Evolutionary conservation across 2,797 vertebrate genomes (phyloP).

Genomic region (Pangasius krempfi): DNA sequence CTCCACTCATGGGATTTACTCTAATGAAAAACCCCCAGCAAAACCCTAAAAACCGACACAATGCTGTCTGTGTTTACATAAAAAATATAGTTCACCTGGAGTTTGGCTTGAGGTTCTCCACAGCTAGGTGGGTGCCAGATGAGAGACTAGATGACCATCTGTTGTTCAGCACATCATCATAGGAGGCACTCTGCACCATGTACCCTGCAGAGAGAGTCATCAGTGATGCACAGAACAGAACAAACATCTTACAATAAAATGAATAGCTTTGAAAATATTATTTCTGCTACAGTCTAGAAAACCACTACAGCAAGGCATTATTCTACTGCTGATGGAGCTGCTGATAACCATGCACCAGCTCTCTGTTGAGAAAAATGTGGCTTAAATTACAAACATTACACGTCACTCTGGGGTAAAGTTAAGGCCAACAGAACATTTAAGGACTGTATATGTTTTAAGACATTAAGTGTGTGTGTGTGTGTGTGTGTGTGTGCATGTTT

Average conservation of each 20-base stretch:
- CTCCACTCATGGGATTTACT: neutral
- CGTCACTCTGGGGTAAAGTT: neutral
- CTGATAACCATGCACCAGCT: neutral
- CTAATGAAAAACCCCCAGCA: neutral
- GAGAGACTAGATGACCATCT: slow-evolving; percentile 87
- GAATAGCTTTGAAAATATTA: neutral
- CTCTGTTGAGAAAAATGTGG: neutral
- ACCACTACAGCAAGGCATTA: neutral
- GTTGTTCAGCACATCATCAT: slow-evolving; percentile 94
- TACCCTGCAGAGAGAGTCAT: slow-evolving; percentile 78
- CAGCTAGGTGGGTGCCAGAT: slow-evolving; percentile 85
- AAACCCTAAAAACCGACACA: neutral
- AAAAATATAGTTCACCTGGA: slow-evolving; percentile 80
- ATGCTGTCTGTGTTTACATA: neutral
- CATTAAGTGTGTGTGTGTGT: neutral
- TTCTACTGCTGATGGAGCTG: neutral
- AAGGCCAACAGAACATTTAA: neutral
- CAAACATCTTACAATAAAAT: neutral
- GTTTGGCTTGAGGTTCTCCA: slow-evolving; percentile 98
- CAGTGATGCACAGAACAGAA: neutral
- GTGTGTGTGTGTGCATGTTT: neutral
- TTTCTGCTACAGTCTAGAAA: neutral
- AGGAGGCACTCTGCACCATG: slow-evolving; percentile 94
- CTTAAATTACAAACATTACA: neutral
- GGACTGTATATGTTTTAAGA: neutral